Percentiles rank a stretch among this genome's conserved stretches.
These are phyloP conservation scores for Zonitis immaculata DNA, from an alignment of 2,888 invertebrate genomes.

Conservation along the genomic window DNA sequence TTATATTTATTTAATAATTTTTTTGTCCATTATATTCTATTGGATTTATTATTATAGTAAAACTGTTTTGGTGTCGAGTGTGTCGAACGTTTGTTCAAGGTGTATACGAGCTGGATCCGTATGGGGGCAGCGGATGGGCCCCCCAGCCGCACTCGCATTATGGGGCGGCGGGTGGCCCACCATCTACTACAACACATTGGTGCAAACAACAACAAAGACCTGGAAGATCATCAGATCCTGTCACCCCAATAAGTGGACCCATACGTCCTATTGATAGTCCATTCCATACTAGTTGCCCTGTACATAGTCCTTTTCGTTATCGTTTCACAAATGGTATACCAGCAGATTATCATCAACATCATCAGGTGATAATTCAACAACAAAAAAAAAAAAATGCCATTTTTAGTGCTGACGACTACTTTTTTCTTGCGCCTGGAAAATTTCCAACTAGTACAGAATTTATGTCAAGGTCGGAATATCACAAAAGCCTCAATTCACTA, in stretches of 20 bases:
- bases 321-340: slow-evolving; percentile 54
- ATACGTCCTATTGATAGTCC: slow-evolving; percentile 44
- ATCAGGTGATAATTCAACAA: slow-evolving; percentile 50
- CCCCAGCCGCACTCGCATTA: slow-evolving; percentile 39
- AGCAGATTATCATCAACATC: slow-evolving; percentile 49
- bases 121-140: slow-evolving; percentile 49
- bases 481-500: not conserved
- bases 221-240: slow-evolving; percentile 52
- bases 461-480: slow-evolving; percentile 12
- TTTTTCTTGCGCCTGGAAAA: not conserved
- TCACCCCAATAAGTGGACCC: slow-evolving; percentile 49
- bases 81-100: slow-evolving; percentile 20
- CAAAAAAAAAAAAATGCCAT: too few species aligned
- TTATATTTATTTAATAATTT: too few species aligned
- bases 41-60: too few species aligned
- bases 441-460: not conserved
- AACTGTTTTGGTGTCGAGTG: slow-evolving; percentile 11
- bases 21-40: too few species aligned
- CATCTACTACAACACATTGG: slow-evolving; percentile 33
- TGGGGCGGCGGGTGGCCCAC: slow-evolving; percentile 37
- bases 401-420: too few species aligned
- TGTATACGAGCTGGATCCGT: slow-evolving; percentile 49
- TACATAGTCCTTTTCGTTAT: slow-evolving; percentile 71
- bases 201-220: slow-evolving; percentile 36
- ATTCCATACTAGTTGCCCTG: slow-evolving; percentile 60